A percentile compares a stretch with the other conserved stretches of the same genome.
Evolutionary conservation across 2,113 vertebrate genomes (phyloP).

Genomic region (Anoplopoma fimbria): DNA sequence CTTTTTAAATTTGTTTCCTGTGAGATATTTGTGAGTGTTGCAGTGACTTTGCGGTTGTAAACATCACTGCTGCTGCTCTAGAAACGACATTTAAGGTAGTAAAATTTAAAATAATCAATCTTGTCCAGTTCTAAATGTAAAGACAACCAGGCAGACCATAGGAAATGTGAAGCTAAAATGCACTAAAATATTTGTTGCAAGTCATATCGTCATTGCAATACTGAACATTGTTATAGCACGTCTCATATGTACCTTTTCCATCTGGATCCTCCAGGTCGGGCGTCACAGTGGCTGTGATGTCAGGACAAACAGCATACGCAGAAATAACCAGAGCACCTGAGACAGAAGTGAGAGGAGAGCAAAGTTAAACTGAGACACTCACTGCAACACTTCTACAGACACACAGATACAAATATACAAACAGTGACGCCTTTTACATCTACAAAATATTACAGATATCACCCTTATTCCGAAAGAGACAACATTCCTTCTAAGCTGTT

Average conservation of each 20-base stretch:
- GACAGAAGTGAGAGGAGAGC: slow-evolving; percentile 11
- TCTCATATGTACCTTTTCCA: slow-evolving; percentile 81
- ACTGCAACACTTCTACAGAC: not conserved
- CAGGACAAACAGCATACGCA: slow-evolving; percentile 91
- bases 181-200: too few relatives aligned
- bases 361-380: not conserved
- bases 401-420: not conserved
- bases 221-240: too few relatives aligned
- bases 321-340: slow-evolving; percentile 93
- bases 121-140: too few relatives aligned
- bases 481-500: not conserved
- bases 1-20: too few relatives aligned
- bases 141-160: too few relatives aligned
- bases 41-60: too few relatives aligned
- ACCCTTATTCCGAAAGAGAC: not conserved
- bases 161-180: too few relatives aligned
- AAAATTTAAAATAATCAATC: too few relatives aligned
- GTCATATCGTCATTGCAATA: too few relatives aligned
- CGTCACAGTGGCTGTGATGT: slow-evolving; percentile 92
- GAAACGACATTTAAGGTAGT: too few relatives aligned
- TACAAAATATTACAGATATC: not conserved
- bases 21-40: too few relatives aligned
- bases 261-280: slow-evolving; percentile 91
- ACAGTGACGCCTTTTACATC: not conserved
- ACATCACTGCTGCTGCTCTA: too few relatives aligned